phyloP scores from a whole-genome alignment of 2,797 vertebrate genomes.

The Graptemys geographica region DNA sequence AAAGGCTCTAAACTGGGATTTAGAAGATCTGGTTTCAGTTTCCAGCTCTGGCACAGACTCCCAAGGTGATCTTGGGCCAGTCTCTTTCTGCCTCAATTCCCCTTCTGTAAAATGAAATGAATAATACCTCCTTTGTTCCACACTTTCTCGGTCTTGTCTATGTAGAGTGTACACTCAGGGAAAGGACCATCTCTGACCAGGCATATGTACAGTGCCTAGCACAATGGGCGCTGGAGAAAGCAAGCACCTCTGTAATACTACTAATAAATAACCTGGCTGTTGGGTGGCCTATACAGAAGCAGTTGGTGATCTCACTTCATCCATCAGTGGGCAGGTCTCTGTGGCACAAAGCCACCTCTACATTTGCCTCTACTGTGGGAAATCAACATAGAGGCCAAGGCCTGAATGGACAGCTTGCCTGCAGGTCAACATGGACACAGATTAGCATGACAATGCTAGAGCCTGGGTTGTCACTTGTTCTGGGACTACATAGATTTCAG shows the following conservation, averaged over 20 bases:
- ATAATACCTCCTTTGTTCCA: not conserved
- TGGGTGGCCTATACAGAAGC: not conserved
- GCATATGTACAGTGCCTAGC: not conserved
- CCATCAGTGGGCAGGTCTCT: not conserved
- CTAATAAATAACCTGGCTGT: not conserved
- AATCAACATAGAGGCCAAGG: not conserved
- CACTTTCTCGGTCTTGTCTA: not conserved
- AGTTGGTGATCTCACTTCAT: not conserved
- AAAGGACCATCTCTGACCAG: not conserved
- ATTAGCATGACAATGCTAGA: not conserved
- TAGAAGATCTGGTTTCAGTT: not conserved
- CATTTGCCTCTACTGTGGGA: rapidly evolving
- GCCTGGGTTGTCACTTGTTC: rapidly evolving
- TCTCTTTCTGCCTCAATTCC: not conserved
- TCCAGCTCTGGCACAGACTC: not conserved
- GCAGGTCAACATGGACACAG: not conserved
- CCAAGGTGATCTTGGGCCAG: not conserved
- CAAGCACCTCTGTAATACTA: rapidly evolving
- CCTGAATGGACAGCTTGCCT: not conserved
- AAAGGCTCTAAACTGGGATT: not conserved
- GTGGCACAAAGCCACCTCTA: not conserved
- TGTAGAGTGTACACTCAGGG: not conserved
- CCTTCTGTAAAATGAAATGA: not conserved
- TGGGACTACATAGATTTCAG: not conserved
- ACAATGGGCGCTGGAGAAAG: not conserved